Conservation (phyloP, 2,888 invertebrate genomes). For the Mantis religiosa region DNA sequence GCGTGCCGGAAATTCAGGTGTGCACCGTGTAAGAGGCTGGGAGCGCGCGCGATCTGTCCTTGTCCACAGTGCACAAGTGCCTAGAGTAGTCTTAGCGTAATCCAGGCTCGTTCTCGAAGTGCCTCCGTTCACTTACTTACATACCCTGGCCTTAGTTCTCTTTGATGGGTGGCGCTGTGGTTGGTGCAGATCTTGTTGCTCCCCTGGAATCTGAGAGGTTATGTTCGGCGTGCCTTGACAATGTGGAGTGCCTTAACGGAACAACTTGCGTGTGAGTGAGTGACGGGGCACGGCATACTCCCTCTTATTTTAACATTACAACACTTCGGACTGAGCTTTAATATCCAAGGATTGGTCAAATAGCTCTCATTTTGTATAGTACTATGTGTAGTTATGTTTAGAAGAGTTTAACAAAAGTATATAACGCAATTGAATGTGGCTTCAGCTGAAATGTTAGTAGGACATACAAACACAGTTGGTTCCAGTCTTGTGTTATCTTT, state of each 20-base stretch:
- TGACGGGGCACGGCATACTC: background rate
- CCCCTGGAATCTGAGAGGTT: background rate
- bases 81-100: background rate
- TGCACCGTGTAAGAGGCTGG: background rate
- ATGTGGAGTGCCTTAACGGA: background rate
- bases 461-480: background rate
- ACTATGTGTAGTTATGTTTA: conserved; percentile 9
- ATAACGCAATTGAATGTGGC: background rate
- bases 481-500: background rate
- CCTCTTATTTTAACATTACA: background rate
- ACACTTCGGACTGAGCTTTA: conserved; percentile 31
- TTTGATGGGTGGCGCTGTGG: background rate
- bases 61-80: background rate
- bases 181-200: background rate
- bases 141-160: background rate
- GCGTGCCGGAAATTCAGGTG: background rate
- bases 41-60: background rate
- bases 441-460: background rate
- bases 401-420: background rate
- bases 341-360: conserved; percentile 17
- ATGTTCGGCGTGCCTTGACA: background rate
- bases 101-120: background rate
- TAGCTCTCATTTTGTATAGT: conserved; percentile 22
- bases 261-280: background rate
- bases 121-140: background rate